Conservation (phyloP, 2,797 vertebrate species). For the Nyctalus aviator region DNA sequence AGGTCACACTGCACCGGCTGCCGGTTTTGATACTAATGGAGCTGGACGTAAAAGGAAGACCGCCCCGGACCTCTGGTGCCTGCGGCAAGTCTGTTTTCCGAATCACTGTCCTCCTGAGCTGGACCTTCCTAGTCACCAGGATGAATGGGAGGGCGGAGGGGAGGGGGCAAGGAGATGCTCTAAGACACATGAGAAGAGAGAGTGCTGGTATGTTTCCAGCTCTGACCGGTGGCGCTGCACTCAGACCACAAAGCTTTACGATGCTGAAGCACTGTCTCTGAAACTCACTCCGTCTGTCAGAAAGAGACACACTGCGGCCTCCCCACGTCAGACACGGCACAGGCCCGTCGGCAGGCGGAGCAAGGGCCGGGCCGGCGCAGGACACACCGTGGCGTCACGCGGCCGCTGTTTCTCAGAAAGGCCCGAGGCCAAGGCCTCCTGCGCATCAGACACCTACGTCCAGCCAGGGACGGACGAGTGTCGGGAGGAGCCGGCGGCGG, state of each 20-base stretch:
- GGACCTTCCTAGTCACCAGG: not conserved
- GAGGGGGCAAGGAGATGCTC: not conserved
- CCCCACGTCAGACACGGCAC: not conserved
- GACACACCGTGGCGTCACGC: not conserved
- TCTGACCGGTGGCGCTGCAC: accelerated
- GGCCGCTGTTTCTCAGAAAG: not conserved
- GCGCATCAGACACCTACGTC: accelerated
- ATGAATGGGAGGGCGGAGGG: not conserved
- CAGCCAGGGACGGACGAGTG: accelerated
- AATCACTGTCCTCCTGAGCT: accelerated
- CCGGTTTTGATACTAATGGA: not conserved
- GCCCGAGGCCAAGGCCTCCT: not conserved
- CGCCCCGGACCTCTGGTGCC: not conserved
- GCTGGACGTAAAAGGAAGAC: not conserved
- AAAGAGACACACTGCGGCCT: not conserved
- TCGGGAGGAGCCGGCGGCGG: not conserved
- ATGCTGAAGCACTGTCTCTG: not conserved
- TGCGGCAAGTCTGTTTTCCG: not conserved
- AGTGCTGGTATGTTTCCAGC: accelerated
- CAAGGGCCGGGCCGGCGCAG: not conserved
- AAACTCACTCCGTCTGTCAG: not conserved
- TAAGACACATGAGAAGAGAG: not conserved
- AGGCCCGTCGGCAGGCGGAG: accelerated
- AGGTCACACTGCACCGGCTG: accelerated
- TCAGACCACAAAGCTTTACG: not conserved